Base-by-base conservation (phyloP, 2,113 vertebrate genomes). In the Gopherus evgoodei region DNA sequence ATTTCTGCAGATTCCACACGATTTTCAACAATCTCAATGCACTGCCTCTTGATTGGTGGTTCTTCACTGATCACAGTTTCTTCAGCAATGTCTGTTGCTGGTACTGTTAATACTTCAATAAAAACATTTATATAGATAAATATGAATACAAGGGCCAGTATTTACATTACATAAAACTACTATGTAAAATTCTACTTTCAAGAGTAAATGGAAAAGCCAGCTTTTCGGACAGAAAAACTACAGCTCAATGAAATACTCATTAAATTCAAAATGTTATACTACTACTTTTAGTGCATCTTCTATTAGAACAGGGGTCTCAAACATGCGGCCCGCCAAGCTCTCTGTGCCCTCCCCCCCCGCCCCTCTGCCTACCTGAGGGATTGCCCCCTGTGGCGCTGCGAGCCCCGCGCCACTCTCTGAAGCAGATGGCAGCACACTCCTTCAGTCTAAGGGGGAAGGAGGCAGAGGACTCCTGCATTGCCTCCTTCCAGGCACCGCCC, bases 11-110 rank as follows among this genome's bases (percentile, higher is more conserved):
- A 98, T 79, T 99, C 98, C 97, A 98, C 97, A 78, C 98, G 98
- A 92, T 98, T 99, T 97, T 99, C 99, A 97, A 99, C 98, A 89
- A 99, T 99, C 96, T 99, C 98, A 90, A 99, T 98, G 96, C 98
- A 98, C 79, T 98, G 98, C 93, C 99, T 98, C 95, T 99, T 99
- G 69, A 98, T 50, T 52, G 98, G 98, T 0, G 99, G 99, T 76
- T 99, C 99, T 94, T 99, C 99, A 3, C 99, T 99, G 95, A 99
- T 98, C 82, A 99, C 99, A 11, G 99, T 99, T 97, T 99, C 99
- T 98, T 99, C 99, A 87, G 99, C 99, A 95, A 99, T 99, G 90
- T 99, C 99, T 54, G 99, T 99, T 91, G 99, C 99, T 95, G 99
- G 99, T 94, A 99, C 99, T 96, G 99, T 99, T 97, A 99, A 97